Evolutionary conservation across 2,797 vertebrate genomes (phyloP), one percentile per base, ranked within the genome.

Genomic region (Bufotes viridis): DNA sequence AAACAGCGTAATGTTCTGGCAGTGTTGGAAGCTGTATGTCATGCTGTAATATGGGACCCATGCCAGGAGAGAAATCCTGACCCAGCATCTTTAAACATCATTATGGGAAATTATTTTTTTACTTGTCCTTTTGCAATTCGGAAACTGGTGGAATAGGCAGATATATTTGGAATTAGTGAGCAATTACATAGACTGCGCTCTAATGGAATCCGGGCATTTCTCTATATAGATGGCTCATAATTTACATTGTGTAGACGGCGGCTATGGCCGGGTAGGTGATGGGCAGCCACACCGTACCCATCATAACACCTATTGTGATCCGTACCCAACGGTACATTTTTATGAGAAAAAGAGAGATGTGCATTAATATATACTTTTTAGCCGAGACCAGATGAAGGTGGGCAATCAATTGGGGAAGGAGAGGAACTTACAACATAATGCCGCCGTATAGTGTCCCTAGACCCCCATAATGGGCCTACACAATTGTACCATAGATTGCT

Each of bases 21-120:
- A 4, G 72, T 65, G 81, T 42, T 84, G 74, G 74, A 67, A 79
- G 81, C 81, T 70, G 69, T 60, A 79, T 67, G 58, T 87, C 86
- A 87, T 53, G 14, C 75, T 69, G 82, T 70, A 88, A 70, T 78
- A 29, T 22, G 60, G 84, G 84, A 85, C 26, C 13, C 8, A 22
- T 84, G 81, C 81, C 72, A 84, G 67, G 8, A 51, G 60, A 83
- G 74, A 87, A 87, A 65, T 67, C 84, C 81, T 78, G 70, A 87
- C 34, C 79, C 49, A 87, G 86, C 72, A 81, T 75, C 42, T 87
- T 82, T 78, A 67, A 67, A 53, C 79, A 87, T 87, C 86, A 82
- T 87, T 87, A 82, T 87, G 69, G 80, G 80, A 87, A 82, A 74
- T 78, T 78, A 83, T 88, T 80, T 83, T 87, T 74, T 81, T 88